phyloP scores from a whole-genome alignment of 2,113 vertebrate genomes.

The Misgurnus anguillicaudatus region DNA sequence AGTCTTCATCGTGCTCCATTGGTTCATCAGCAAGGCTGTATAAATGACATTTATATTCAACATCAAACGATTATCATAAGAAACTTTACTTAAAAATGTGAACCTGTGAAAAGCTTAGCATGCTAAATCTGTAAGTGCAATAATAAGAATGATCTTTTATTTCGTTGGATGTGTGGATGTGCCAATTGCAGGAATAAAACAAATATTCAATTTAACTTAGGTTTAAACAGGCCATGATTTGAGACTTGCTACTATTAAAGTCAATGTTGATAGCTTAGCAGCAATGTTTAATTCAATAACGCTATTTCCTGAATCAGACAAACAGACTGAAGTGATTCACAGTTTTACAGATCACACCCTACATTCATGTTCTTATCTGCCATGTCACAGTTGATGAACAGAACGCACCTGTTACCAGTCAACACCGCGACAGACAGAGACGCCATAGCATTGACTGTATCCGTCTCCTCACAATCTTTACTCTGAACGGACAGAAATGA shows the following conservation, averaged over 20 bases:
- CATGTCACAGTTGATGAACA: too few relatives aligned
- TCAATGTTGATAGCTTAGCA: too few relatives aligned
- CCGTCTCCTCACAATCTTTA: constrained; percentile 86
- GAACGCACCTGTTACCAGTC: constrained; percentile 79
- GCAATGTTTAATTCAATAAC: too few relatives aligned
- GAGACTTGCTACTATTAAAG: too few relatives aligned
- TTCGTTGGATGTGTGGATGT: too few relatives aligned
- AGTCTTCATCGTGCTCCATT: constrained; percentile 72
- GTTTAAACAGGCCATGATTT: too few relatives aligned
- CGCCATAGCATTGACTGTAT: constrained; percentile 89
- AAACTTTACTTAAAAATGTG: background rate
- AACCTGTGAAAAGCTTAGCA: constrained; percentile 3
- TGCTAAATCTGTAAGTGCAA: background rate
- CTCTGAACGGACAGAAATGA: constrained; percentile 83
- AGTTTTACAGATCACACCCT: too few relatives aligned
- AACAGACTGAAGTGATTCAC: too few relatives aligned
- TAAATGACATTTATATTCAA: background rate
- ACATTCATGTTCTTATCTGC: too few relatives aligned
- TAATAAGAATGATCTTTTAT: background rate
- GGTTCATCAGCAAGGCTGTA: constrained; percentile 70
- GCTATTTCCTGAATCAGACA: too few relatives aligned
- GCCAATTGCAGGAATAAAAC: too few relatives aligned
- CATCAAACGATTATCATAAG: background rate
- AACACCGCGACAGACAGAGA: constrained; percentile 87
- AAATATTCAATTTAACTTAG: too few relatives aligned